Conservation (phyloP, 1,140 invertebrate genomes). For the Drosophila tropicalis region DNA sequence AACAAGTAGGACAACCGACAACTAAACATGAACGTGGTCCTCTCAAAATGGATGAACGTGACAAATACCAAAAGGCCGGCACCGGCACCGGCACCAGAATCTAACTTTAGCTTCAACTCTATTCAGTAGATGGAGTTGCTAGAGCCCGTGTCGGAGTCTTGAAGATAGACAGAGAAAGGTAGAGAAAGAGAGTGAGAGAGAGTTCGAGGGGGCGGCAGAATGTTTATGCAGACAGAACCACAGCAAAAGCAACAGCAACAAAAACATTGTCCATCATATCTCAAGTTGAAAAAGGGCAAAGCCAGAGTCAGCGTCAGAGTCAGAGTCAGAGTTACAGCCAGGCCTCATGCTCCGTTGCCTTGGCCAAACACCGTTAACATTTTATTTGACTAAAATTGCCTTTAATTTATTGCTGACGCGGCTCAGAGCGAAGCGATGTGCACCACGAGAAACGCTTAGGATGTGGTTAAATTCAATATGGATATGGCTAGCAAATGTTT, state of each 20-base stretch:
- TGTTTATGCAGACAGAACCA: constrained; percentile 19
- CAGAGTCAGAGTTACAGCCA: constrained; percentile 18
- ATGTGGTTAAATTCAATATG: not conserved
- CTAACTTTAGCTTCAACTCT: not conserved
- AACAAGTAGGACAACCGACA: constrained; percentile 70
- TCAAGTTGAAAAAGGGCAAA: constrained; percentile 72
- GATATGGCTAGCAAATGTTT: constrained; percentile 64
- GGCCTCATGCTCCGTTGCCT: constrained; percentile 11
- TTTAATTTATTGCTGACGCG: constrained; percentile 79
- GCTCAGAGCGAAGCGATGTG: constrained; percentile 20
- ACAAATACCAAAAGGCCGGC: constrained; percentile 71
- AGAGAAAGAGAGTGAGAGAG: not conserved
- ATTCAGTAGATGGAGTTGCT: not conserved
- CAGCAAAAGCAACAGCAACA: constrained; percentile 18
- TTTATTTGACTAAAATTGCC: constrained; percentile 81
- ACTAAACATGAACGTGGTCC: constrained; percentile 72
- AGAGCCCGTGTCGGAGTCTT: not conserved
- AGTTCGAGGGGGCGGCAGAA: not conserved
- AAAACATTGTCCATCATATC: constrained; percentile 74
- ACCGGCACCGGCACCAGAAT: not conserved
- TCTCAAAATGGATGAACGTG: constrained; percentile 79
- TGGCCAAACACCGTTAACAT: constrained; percentile 70
- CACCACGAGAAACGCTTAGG: constrained; percentile 13
- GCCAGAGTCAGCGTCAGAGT: constrained; percentile 42
- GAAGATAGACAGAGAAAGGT: not conserved